Evolutionary conservation across 2,113 vertebrate species (phyloP).

Genomic region (Blennius ocellaris): DNA sequence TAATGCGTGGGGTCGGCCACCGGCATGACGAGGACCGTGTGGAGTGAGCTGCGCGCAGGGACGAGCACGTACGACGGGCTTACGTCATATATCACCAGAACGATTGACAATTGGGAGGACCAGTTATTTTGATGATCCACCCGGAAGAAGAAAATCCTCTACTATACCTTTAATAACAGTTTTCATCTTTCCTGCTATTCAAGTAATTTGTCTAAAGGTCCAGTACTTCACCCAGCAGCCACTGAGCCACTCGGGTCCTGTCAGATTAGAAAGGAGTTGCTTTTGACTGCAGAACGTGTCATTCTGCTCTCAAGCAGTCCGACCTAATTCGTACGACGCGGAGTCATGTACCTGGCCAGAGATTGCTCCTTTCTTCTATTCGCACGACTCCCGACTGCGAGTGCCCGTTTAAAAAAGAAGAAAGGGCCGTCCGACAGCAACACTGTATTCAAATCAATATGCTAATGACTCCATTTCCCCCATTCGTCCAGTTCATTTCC

Average conservation of each 20-base stretch:
- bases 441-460: conserved; percentile 80
- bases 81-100: no score
- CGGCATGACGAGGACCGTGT: no score
- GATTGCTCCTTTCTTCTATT: conserved; percentile 28
- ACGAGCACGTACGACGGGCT: no score
- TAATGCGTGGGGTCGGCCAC: no score
- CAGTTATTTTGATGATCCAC: no score
- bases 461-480: conserved; percentile 78
- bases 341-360: background rate
- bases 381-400: conserved; percentile 47
- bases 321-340: conserved; percentile 2
- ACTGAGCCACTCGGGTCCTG: background rate
- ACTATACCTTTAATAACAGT: no score
- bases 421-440: conserved; percentile 69
- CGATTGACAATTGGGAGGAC: no score
- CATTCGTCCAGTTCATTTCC: conserved; percentile 75
- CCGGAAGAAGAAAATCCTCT: no score
- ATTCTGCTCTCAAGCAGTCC: background rate
- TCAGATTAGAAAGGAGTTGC: background rate
- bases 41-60: no score
- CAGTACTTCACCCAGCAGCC: background rate
- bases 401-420: conserved; percentile 60
- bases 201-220: no score
- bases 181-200: no score
- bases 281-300: background rate